Base-by-base conservation (phyloP, 2,888 invertebrate genomes). In the Andrena chrysosceles region DNA sequence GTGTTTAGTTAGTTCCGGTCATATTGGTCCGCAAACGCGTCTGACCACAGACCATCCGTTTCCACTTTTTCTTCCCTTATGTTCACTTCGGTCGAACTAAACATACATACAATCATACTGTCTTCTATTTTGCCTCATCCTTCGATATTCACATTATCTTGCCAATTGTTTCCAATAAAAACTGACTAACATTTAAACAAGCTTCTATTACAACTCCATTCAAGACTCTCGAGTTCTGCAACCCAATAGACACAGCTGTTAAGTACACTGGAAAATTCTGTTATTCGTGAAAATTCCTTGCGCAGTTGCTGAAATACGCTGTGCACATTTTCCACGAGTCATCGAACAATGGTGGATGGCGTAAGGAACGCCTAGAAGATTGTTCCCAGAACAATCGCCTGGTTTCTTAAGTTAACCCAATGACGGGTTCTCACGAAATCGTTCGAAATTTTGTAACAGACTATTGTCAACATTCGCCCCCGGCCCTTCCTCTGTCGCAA, bases 371-470 rank as follows among this genome's bases (percentile, higher is more conserved):
- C 68, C 42, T 42, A 0, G 42, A 42, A 16, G 42, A 42, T 42
- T 42, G 68, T 71, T 84, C 84, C 49, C 79, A 69, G 79, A 86
- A 91, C 90, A 91, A 89, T 90, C 85, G 87, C 72, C 70, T 33
- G 74, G 81, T 90, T 91, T 91, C 90, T 86, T 90, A 89, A 89
- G 85, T 79, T 80, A 64, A 82, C 81, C 52, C 74, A 68, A 54
- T 74, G 79, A 35, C 69, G 68, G 86, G 83, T 90, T 91, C 92
- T 82, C 92, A 92, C 86, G 90, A 84, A 91, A 91, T 91, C 88
- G 90, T 90, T 85, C 81, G 85, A 86, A 85, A 89, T 91, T 91
- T 91, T 89, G 91, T 84, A 91, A 90, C 84, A 85, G 56, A 48
- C 88, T 85, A 89, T 89, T 90, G 89, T 89, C 81, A 77, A 82